Percentiles rank a stretch among this genome's conserved stretches.
phyloP scores from a whole-genome alignment of 1,140 invertebrate species.

The Yoshiicerus persimilis region DNA sequence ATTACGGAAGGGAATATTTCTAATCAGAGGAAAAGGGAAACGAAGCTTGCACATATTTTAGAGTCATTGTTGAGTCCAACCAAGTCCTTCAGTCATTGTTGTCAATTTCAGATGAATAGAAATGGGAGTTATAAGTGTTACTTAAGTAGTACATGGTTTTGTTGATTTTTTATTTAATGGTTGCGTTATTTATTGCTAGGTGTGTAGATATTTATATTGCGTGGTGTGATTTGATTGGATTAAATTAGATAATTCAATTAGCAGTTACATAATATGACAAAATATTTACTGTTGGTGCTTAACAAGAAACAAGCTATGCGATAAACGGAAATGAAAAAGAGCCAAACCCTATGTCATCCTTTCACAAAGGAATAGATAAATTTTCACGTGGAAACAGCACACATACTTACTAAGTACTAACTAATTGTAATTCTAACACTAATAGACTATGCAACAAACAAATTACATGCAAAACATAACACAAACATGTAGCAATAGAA shows the following conservation, averaged over 20 bases:
- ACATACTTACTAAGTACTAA: not conserved
- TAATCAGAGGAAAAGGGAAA: not conserved
- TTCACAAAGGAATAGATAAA: not conserved
- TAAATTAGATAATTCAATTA: not conserved
- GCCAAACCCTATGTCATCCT: too few relatives aligned
- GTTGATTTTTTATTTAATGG: not conserved
- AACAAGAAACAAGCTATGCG: not conserved
- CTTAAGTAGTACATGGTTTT: too few relatives aligned
- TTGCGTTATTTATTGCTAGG: not conserved
- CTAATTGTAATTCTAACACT: not conserved
- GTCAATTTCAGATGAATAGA: not conserved
- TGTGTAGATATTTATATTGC: not conserved
- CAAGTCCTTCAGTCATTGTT: not conserved
- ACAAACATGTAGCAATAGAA: not conserved
- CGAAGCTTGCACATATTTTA: not conserved
- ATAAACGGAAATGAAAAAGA: not conserved
- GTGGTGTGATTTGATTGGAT: not conserved
- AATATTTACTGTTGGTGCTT: slow-evolving; percentile 17
- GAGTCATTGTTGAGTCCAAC: not conserved
- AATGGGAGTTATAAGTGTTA: too few relatives aligned
- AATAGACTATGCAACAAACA: not conserved
- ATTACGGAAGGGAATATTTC: not conserved
- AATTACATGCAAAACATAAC: not conserved
- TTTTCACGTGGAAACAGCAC: not conserved
- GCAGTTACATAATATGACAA: not conserved